Conservation (phyloP, 1,140 invertebrate species). For the Rhopalosiphum maidis region DNA sequence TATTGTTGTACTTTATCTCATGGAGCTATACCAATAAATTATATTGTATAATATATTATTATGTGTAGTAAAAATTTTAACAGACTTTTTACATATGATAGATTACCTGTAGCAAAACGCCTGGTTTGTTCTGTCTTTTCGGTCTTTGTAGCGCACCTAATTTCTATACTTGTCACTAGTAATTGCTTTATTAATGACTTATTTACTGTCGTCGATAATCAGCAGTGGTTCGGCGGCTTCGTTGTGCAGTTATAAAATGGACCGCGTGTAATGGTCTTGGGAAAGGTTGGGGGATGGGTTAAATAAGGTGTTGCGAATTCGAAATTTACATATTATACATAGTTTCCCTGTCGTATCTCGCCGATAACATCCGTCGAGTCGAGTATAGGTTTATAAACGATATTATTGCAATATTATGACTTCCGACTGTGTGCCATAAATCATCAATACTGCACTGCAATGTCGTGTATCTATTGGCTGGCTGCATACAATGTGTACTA, state of each 20-base stretch:
- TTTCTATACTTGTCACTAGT: not conserved
- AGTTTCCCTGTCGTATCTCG: not conserved
- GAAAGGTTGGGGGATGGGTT: not conserved
- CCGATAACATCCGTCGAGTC: not conserved
- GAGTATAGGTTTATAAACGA: not conserved
- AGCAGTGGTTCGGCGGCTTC: not conserved
- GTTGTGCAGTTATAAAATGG: not conserved
- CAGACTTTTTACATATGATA: not conserved
- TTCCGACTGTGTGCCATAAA: not conserved
- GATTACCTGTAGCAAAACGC: not conserved
- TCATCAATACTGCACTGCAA: not conserved
- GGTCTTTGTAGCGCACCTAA: not conserved
- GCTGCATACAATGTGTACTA: not conserved
- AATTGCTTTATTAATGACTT: too few species aligned
- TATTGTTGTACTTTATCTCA: not conserved
- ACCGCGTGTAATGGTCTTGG: not conserved
- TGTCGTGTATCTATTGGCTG: not conserved
- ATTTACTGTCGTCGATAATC: not conserved
- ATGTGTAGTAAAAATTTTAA: not conserved
- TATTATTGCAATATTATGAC: not conserved
- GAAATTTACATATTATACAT: not conserved
- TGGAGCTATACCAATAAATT: not conserved
- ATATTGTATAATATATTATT: slow-evolving; percentile 3
- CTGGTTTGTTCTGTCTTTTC: not conserved
- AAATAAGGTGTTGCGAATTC: not conserved